Conservation (phyloP, 2,113 vertebrate genomes). For the Scortum barcoo region DNA sequence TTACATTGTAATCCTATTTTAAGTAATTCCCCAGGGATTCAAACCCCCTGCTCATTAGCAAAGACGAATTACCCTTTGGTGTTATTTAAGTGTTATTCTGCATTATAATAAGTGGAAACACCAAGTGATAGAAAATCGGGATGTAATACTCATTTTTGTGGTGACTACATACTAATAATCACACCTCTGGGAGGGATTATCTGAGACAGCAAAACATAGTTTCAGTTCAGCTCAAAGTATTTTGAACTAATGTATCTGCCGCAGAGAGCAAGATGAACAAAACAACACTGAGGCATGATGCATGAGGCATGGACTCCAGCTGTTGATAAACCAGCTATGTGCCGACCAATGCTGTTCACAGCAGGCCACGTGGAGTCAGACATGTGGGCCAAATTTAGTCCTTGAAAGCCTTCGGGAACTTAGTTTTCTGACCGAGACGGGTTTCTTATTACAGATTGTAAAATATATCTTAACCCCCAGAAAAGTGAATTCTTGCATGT, state of each 20-base stretch:
- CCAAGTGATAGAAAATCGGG: constrained; percentile 4
- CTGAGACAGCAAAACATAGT: neutral
- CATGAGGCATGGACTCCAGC: constrained; percentile 36
- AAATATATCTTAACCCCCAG: neutral
- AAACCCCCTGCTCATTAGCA: constrained; percentile 30
- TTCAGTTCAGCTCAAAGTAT: neutral
- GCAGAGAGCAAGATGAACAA: neutral
- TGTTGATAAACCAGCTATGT: constrained; percentile 48
- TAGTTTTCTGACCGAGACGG: constrained; percentile 5
- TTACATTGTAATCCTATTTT: constrained; percentile 36
- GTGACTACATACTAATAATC: neutral
- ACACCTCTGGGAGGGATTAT: neutral
- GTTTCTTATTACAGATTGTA: constrained; percentile 6
- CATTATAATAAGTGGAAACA: neutral
- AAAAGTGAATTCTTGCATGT: neutral
- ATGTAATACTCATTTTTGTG: fast-evolving
- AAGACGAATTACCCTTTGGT: constrained; percentile 8
- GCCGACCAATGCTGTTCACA: constrained; percentile 8
- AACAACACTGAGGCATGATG: neutral
- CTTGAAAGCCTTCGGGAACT: neutral
- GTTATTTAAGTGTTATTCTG: constrained; percentile 15
- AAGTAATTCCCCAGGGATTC: constrained; percentile 5
- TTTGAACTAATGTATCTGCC: neutral
- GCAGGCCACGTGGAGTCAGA: neutral
- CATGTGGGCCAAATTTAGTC: constrained; percentile 28